Evolutionary conservation across 2,113 vertebrate genomes (phyloP).

Genomic region (Aegithalos caudatus): DNA sequence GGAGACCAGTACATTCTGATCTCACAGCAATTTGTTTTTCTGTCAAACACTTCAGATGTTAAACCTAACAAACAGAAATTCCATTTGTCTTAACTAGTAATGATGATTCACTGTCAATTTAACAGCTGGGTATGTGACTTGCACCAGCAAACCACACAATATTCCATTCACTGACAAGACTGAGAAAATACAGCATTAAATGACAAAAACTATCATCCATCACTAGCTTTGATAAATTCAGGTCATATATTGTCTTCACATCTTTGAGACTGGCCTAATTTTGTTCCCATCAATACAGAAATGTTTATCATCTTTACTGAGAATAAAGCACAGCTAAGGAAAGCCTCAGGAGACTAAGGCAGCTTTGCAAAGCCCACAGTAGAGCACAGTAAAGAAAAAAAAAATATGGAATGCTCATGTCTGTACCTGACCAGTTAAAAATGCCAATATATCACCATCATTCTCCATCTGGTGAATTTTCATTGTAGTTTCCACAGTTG

Average conservation of each 20-base stretch:
- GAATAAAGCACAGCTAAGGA: neutral
- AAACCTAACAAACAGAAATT: slow-evolving; percentile 11
- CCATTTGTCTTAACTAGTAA: neutral
- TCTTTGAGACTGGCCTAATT: neutral
- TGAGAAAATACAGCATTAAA: neutral
- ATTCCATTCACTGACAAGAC: neutral
- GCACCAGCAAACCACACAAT: neutral
- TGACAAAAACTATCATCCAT: neutral
- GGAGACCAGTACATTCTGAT: neutral
- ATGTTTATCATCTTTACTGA: neutral
- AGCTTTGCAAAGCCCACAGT: neutral
- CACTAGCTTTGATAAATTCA: neutral
- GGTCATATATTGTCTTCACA: neutral
- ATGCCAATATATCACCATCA: slow-evolving; percentile 92
- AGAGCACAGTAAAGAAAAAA: neutral
- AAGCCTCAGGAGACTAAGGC: neutral
- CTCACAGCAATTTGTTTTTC: neutral
- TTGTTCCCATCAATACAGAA: neutral
- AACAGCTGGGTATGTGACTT: neutral
- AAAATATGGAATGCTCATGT: neutral
- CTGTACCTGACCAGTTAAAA: slow-evolving; percentile 94
- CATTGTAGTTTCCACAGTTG: slow-evolving; percentile 93
- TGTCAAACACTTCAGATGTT: neutral
- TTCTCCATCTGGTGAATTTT: slow-evolving; percentile 96
- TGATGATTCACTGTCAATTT: neutral